Percentiles rank a stretch among this genome's conserved stretches.
phyloP scores from a whole-genome alignment of 2,797 vertebrate genomes.

The Hirundo rustica region DNA sequence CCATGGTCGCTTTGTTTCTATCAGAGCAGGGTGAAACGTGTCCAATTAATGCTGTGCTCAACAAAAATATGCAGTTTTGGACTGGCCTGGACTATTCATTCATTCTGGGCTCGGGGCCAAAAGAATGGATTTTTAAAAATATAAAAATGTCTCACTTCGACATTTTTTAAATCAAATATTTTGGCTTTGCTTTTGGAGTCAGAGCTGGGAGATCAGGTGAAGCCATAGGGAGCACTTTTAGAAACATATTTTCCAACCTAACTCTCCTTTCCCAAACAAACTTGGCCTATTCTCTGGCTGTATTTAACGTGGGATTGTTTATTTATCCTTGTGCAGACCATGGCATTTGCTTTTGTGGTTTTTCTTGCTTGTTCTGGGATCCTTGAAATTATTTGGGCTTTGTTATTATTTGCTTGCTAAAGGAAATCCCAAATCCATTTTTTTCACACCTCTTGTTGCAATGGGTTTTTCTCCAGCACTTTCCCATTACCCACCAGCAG shows the following conservation, averaged over 20 bases:
- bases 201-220: not conserved
- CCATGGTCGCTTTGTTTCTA: not conserved
- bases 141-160: slow-evolving; percentile 11
- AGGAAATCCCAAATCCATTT: not conserved
- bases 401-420: not conserved
- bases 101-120: not conserved
- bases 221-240: not conserved
- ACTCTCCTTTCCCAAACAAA: not conserved
- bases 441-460: not conserved
- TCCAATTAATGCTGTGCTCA: not conserved
- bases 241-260: not conserved
- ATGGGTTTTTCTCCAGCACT: not conserved
- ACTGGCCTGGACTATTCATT: slow-evolving; percentile 12
- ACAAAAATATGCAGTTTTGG: slow-evolving; percentile 39
- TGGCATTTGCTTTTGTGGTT: not conserved
- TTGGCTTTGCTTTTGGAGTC: slow-evolving; percentile 31
- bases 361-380: not conserved
- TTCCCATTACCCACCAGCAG: accelerated
- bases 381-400: not conserved
- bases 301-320: not conserved
- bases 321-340: not conserved
- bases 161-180: slow-evolving; percentile 24
- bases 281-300: not conserved
- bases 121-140: not conserved
- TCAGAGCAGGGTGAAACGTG: not conserved